Evolutionary conservation across 1,140 invertebrate genomes (phyloP), one percentile per base, ranked within the genome.

Genomic region (Drosophila lini): DNA sequence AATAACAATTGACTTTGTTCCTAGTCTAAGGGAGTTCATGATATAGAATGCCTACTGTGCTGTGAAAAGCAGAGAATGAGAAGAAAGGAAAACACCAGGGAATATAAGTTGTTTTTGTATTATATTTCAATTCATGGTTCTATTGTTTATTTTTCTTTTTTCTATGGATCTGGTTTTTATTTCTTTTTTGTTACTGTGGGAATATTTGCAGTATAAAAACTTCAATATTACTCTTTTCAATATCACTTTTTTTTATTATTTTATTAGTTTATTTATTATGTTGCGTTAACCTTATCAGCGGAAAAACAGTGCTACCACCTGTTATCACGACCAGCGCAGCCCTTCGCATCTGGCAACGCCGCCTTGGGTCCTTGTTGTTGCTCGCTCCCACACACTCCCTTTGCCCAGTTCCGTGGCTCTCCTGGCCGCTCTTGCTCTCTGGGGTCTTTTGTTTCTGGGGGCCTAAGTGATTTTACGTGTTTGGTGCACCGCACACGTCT

Each of bases 401-500:
- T 15, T 47, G 34, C 48, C 13, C 9, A 34, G 55, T 38, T 41
- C 38, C 32, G 16, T 13, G 34, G 28, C 44, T 45, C 52, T 67
- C 40, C 61, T 41, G 52, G 11, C 45, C 10, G 41, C 28, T 15
- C 58, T 50, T 38, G 67, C 60, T 64, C 9, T 55, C 53, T 78
- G 56, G 41, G 52, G 47, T 45, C 67, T 48, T 70, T 36, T 83
- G 71, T 59, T 67, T 80, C 69, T 62, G 56, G 70, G 62, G 60
- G 63, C 80, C 88, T 91, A 91, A 91, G 89, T 91, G 89, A 89
- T 91, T 91, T 91, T 91, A 89, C 89, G 89, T 91, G 89, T 91
- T 81, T 82, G 88, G 78, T 91, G 88, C 83, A 91, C 89, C 83
- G 59, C 84, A 86, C 81, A 81, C 78, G 64, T 80, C 64, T 64